Evolutionary conservation across 1,140 invertebrate species (phyloP).

Genomic region (Cylas formicarius): DNA sequence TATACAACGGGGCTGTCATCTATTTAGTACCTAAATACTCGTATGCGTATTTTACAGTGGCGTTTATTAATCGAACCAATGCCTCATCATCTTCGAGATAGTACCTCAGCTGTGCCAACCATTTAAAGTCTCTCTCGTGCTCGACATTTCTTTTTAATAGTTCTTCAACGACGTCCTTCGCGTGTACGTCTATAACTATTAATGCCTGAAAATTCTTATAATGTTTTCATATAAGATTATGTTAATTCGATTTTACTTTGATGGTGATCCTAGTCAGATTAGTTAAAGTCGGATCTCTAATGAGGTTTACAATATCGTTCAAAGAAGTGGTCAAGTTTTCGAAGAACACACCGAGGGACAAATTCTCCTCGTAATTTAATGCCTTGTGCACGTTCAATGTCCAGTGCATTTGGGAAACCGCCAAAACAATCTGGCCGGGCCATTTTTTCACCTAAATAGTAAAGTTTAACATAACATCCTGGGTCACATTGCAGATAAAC

Average conservation of each 20-base stretch:
- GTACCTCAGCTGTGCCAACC: constrained; percentile 75
- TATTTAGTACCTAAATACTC: constrained; percentile 70
- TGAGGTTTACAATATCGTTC: constrained; percentile 57
- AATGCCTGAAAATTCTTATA: constrained; percentile 55
- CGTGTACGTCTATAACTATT: constrained; percentile 88
- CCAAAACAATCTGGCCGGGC: constrained; percentile 84
- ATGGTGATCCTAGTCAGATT: constrained; percentile 68
- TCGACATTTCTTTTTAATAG: constrained; percentile 61
- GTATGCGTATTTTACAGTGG: constrained; percentile 77
- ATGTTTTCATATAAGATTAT: not conserved
- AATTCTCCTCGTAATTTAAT: constrained; percentile 51
- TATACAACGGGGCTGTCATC: not conserved
- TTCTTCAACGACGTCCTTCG: constrained; percentile 76
- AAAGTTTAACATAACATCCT: not conserved
- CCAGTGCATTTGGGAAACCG: constrained; percentile 86
- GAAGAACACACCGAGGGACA: constrained; percentile 39
- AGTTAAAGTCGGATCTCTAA: constrained; percentile 48
- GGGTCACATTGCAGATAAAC: not conserved
- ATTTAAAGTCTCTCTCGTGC: constrained; percentile 78
- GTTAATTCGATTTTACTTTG: constrained; percentile 40
- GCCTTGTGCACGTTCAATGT: constrained; percentile 68
- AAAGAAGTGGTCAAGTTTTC: constrained; percentile 44
- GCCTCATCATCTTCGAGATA: constrained; percentile 80
- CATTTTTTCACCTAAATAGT: constrained; percentile 50
- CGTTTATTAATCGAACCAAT: constrained; percentile 80